These are phyloP conservation scores for Rhyacophila brunnea DNA, from an alignment of 1,140 invertebrate species.

Conservation along the genomic window DNA sequence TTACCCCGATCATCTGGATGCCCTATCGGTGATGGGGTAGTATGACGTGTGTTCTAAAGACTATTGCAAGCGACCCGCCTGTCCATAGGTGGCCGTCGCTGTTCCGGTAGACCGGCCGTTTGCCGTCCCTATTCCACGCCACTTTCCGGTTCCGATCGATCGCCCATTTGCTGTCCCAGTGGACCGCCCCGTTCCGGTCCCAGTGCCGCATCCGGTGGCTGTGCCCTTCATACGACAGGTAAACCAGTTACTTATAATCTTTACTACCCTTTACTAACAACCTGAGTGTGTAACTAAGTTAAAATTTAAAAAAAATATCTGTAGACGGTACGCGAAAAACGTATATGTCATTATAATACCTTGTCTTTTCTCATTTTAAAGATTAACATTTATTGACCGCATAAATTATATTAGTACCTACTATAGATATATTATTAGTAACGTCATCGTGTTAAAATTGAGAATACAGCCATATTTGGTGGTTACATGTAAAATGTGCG, in stretches of 20 bases:
- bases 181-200: slow-evolving; percentile 46
- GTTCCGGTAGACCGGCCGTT: slow-evolving; percentile 50
- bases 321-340: background rate
- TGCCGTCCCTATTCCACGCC: slow-evolving; percentile 46
- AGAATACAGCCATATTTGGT: no score
- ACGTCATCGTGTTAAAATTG: no score
- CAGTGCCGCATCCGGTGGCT: slow-evolving; percentile 49
- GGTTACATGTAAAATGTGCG: no score
- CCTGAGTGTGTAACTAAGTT: background rate
- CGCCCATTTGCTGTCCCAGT: slow-evolving; percentile 47
- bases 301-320: background rate
- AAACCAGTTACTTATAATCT: slow-evolving; percentile 5
- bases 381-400: no score
- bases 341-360: no score
- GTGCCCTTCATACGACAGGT: slow-evolving; percentile 48
- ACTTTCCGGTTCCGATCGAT: slow-evolving; percentile 48
- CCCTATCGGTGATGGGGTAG: no score
- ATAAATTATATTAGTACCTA: background rate
- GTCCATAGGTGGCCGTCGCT: slow-evolving; percentile 47
- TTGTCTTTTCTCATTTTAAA: no score
- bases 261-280: background rate
- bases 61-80: slow-evolving; percentile 18
- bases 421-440: background rate
- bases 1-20: background rate
- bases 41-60: slow-evolving; percentile 4